phyloP scores from a whole-genome alignment of 2,113 vertebrate genomes.

The Thamnaconus septentrionalis region DNA sequence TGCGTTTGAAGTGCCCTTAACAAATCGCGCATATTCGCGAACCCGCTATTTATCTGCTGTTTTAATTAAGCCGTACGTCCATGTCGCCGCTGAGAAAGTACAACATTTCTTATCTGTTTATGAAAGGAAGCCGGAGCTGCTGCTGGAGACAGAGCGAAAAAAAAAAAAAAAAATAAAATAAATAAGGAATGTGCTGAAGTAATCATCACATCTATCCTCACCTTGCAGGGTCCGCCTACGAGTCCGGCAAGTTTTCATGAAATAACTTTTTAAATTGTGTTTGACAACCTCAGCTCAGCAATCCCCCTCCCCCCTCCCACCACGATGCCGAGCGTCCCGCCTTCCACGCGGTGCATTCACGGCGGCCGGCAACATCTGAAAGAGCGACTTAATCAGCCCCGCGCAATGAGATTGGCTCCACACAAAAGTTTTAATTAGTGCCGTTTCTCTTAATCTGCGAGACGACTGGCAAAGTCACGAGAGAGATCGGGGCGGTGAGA shows the following conservation, averaged over 20 bases:
- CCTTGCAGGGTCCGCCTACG: conserved; percentile 50
- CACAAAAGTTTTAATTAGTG: conserved; percentile 68
- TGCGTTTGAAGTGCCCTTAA: conserved; percentile 7
- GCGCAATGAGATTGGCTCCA: conserved; percentile 51
- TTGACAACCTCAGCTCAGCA: conserved; percentile 57
- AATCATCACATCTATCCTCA: conserved; percentile 61
- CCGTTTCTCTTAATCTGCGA: conserved; percentile 45
- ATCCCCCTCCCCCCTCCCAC: conserved; percentile 27
- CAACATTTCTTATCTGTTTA: conserved; percentile 24
- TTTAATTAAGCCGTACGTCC: conserved; percentile 46
- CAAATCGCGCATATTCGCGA: conserved; percentile 26
- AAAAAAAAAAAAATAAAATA: conserved; percentile 2
- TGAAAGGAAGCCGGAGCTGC: conserved; percentile 22
- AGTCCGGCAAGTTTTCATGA: conserved; percentile 63
- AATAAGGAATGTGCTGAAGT: conserved; percentile 36
- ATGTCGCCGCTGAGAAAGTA: conserved; percentile 25
- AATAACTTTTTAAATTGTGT: conserved; percentile 68
- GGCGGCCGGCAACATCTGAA: conserved; percentile 41
- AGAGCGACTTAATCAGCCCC: conserved; percentile 50
- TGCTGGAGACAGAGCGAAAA: background rate
- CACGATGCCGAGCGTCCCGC: conserved; percentile 9
- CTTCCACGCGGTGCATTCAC: conserved; percentile 21
- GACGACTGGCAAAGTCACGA: conserved; percentile 60
- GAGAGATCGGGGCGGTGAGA: conserved; percentile 38
- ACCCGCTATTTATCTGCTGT: conserved; percentile 25